Evolutionary conservation across 2,888 invertebrate genomes (phyloP).

Genomic region (Caenorhabditis sp.): DNA sequence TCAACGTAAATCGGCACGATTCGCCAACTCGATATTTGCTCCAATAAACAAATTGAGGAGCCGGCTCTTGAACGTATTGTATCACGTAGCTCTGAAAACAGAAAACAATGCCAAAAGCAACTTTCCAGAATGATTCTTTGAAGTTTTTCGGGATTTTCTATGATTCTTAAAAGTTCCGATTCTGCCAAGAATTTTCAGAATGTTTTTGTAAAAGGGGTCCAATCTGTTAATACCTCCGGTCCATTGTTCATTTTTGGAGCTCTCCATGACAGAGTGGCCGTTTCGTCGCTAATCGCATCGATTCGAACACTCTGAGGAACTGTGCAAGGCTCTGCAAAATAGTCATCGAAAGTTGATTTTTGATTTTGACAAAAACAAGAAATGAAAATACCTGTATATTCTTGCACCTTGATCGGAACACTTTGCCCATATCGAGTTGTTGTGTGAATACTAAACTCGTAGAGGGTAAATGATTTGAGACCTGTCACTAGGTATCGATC

Average conservation of each 20-base stretch:
- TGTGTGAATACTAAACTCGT: constrained; percentile 67
- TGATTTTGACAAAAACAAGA: too few species aligned
- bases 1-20: constrained; percentile 61
- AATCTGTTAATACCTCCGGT: too few species aligned
- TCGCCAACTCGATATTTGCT: constrained; percentile 57
- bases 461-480: constrained; percentile 64
- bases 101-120: too few species aligned
- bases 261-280: constrained; percentile 67
- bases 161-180: too few species aligned
- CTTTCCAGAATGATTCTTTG: too few species aligned
- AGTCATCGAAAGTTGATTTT: too few species aligned
- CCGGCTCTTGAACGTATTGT: constrained; percentile 68
- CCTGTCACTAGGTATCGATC: constrained; percentile 60
- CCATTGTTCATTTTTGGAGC: constrained; percentile 69
- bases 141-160: too few species aligned
- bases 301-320: constrained; percentile 65
- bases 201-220: too few species aligned
- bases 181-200: too few species aligned
- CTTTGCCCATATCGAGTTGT: constrained; percentile 65
- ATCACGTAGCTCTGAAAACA: constrained; percentile 63
- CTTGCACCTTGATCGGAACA: constrained; percentile 61
- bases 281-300: constrained; percentile 65
- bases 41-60: constrained; percentile 69
- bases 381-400: constrained; percentile 62
- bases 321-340: constrained; percentile 63